Evolutionary conservation across 2,113 vertebrate genomes (phyloP).

Genomic region (Macrotus californicus): DNA sequence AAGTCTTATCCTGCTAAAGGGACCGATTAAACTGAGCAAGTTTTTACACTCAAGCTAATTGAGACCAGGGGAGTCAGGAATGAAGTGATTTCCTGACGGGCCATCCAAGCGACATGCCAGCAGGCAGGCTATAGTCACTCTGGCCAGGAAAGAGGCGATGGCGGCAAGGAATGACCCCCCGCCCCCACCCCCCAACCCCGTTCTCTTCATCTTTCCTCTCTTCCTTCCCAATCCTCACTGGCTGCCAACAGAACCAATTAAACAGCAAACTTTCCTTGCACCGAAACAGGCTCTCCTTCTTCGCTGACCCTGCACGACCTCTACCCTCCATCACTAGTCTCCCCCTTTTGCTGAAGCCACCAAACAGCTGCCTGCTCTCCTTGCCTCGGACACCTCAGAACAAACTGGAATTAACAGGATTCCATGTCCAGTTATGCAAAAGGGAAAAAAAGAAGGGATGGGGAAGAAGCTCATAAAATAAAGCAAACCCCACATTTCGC

Average conservation of each 20-base stretch:
- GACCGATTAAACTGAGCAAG: neutral
- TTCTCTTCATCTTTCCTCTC: neutral
- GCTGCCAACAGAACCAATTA: neutral
- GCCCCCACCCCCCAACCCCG: accelerated
- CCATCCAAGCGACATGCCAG: neutral
- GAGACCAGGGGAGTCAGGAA: slow-evolving; percentile 22
- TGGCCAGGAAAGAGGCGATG: neutral
- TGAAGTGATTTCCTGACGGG: neutral
- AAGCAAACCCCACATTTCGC: neutral
- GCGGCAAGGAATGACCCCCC: neutral
- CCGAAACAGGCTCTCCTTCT: neutral
- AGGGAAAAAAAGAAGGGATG: neutral
- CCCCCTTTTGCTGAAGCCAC: neutral
- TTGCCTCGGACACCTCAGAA: neutral
- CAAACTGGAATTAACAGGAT: neutral
- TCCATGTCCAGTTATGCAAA: neutral
- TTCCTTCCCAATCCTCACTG: neutral
- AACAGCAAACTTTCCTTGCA: neutral
- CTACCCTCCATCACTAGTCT: neutral
- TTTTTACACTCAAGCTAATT: slow-evolving; percentile 30
- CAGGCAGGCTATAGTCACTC: neutral
- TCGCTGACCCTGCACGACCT: neutral
- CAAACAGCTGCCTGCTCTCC: neutral
- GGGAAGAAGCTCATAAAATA: neutral
- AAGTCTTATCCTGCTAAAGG: slow-evolving; percentile 15